Conservation (phyloP, 2,888 invertebrate genomes). For the Creontiades dilutus region DNA sequence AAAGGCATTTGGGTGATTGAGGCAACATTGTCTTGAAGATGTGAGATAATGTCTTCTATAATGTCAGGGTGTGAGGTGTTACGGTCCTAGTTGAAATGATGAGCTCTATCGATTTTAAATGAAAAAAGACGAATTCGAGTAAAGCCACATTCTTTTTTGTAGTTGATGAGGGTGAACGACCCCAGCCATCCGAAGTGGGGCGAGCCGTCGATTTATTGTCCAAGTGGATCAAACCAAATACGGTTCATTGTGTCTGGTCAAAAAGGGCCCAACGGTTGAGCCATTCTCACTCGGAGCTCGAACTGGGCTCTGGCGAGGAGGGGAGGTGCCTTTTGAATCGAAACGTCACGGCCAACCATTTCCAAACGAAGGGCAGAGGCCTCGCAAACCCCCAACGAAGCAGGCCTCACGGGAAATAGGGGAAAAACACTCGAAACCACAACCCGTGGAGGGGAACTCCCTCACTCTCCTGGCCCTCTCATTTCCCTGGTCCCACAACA, state of each 20-base stretch:
- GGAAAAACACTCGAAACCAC: slow-evolving; percentile 50
- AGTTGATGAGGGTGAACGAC: background rate
- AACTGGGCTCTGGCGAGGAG: background rate
- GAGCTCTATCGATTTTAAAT: no score
- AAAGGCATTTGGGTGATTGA: no score
- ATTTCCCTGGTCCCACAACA: background rate
- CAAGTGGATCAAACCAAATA: slow-evolving; percentile 34
- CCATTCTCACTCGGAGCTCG: background rate
- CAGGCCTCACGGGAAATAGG: slow-evolving; percentile 42
- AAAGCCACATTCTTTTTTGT: background rate
- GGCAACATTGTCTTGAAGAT: no score
- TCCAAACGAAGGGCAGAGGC: slow-evolving; percentile 40
- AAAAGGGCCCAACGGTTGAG: slow-evolving; percentile 5
- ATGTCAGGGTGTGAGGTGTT: no score
- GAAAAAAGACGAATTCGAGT: no score
- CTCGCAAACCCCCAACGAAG: background rate
- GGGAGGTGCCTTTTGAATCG: slow-evolving; percentile 33
- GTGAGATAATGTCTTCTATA: no score
- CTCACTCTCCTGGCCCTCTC: background rate
- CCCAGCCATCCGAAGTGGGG: background rate
- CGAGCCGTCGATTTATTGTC: slow-evolving; percentile 28
- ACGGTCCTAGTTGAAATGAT: no score
- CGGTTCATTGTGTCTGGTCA: slow-evolving; percentile 8
- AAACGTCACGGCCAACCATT: slow-evolving; percentile 53
- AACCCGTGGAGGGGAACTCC: background rate